Evolutionary conservation across 2,113 vertebrate genomes (phyloP), one percentile per base, ranked within the genome.

Genomic region (Nibea coibor): DNA sequence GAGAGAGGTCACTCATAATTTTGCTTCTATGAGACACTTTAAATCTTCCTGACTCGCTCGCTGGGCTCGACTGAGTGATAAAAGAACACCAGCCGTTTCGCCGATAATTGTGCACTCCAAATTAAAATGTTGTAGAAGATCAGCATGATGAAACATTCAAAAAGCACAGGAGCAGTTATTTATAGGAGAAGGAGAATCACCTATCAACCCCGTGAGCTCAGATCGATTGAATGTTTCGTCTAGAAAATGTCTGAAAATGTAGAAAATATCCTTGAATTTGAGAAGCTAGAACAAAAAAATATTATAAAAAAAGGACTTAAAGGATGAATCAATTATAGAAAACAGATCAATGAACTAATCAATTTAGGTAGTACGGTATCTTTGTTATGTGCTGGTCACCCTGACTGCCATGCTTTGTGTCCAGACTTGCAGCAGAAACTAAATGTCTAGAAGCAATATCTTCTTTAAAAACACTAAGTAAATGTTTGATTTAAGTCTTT

Each of bases 1-100:
- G 56, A 83, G 89, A 89, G 80, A 88, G 91, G 92, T 94, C 92
- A 93, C 86, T 92, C 87, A 78, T 85, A 71, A 90, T 92, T 92
- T 85, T 77, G 84, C 75, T 80, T 90, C 88, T 66, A 24, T 87
- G 82, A 83, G 87, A 80, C 87, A 88, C 87, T 91, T 92, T 80
- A 86, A 92, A 91, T 91, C 88, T 83, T 83, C 77, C 78, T 58
- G 87, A 86, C 88, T 86, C 81, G 35, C 35, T 86, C 16, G 4
- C 80, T 54, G 72, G 61, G 83, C 87, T 82, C 81, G 26, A 54
- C 64, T 19, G 82, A 72, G 85, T 28, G 82, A 87, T 80, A 75
- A 87, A 83, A 87, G 68, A 78, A 78, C 76, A 77, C 66, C 42
- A 2, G 79, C 65, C 26, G 86, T 51, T 88, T 69, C 56, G 63